Percentiles rank a stretch among this genome's conserved stretches.
These are phyloP conservation scores for Sphenopsis melanotis DNA, from an alignment of 2,797 vertebrate species.

Conservation along the genomic window DNA sequence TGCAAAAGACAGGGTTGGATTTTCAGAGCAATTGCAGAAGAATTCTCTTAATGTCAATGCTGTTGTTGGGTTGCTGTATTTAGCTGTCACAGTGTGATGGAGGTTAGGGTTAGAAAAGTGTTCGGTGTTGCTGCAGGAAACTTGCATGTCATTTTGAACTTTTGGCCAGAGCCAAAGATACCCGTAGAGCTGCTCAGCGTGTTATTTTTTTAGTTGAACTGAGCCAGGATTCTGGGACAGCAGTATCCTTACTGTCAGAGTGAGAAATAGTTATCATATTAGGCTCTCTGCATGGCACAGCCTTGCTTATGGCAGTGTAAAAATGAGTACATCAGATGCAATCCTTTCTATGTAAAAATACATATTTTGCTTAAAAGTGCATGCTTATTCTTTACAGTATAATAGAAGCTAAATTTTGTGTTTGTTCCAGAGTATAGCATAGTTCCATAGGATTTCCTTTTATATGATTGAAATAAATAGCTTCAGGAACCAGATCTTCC, in stretches of 20 bases:
- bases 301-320: background rate
- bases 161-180: conserved; percentile 23
- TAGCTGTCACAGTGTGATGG: conserved; percentile 49
- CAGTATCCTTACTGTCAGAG: conserved; percentile 24
- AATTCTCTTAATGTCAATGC: conserved; percentile 36
- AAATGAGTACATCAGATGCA: background rate
- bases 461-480: background rate
- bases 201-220: conserved; percentile 29
- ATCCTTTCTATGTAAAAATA: background rate
- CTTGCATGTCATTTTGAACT: conserved; percentile 57
- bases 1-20: background rate
- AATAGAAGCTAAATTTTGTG: background rate
- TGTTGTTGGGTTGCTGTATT: conserved; percentile 47
- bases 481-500: background rate
- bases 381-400: background rate
- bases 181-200: conserved; percentile 13
- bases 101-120: conserved; percentile 53
- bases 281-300: conserved; percentile 36
- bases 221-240: conserved; percentile 53
- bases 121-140: conserved; percentile 51
- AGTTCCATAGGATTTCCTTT: background rate
- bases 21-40: background rate
- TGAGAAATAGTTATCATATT: conserved; percentile 61
- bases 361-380: background rate
- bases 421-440: background rate